phyloP scores from a whole-genome alignment of 2,888 invertebrate genomes.

The Drosophila conformis region DNA sequence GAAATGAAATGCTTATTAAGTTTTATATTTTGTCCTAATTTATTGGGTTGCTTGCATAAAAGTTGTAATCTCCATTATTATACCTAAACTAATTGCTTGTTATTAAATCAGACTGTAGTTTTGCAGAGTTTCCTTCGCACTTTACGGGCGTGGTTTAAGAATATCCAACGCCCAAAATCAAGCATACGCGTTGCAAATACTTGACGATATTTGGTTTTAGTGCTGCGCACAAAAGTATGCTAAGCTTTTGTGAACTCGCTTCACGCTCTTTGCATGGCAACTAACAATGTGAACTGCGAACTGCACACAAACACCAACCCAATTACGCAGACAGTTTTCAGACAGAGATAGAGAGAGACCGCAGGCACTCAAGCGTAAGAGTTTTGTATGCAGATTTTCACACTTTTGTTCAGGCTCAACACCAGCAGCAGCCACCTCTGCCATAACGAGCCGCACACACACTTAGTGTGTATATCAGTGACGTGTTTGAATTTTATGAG shows the following conservation, averaged over 20 bases:
- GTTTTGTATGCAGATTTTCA: slow-evolving; percentile 68
- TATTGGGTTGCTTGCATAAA: not conserved
- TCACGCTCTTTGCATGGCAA: slow-evolving; percentile 42
- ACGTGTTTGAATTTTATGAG: slow-evolving; percentile 77
- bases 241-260: not conserved
- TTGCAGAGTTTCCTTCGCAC: not conserved
- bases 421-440: not conserved
- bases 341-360: slow-evolving; percentile 5
- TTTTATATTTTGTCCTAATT: too few species aligned
- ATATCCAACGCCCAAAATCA: not conserved
- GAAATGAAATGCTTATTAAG: not conserved
- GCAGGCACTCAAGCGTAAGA: slow-evolving; percentile 65
- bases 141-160: not conserved
- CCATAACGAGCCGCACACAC: slow-evolving; percentile 36
- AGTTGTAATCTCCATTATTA: not conserved
- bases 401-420: slow-evolving; percentile 28
- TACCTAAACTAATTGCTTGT: not conserved
- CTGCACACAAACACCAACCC: slow-evolving; percentile 28
- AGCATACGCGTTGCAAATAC: not conserved
- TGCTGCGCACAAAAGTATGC: not conserved
- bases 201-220: not conserved
- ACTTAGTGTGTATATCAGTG: slow-evolving; percentile 30
- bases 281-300: slow-evolving; percentile 39
- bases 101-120: not conserved
- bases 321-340: slow-evolving; percentile 23